phyloP scores from a whole-genome alignment of 2,888 invertebrate species.

The Charanyca ferruginea region DNA sequence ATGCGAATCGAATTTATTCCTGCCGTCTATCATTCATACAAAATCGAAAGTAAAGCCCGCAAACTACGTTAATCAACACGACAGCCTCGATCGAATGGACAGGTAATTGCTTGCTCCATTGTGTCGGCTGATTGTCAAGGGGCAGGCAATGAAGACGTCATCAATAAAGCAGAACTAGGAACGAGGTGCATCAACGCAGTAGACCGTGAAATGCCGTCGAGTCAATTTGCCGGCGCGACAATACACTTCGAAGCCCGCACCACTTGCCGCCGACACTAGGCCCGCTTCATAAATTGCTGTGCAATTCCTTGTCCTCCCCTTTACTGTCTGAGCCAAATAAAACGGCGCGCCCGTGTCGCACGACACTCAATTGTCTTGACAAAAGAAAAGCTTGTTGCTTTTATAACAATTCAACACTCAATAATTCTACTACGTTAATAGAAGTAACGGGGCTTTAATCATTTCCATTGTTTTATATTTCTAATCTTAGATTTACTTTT shows the following conservation, averaged over 20 bases:
- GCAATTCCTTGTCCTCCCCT: constrained; percentile 76
- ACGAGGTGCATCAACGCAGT: constrained; percentile 80
- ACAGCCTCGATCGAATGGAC: constrained; percentile 37
- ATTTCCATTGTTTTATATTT: constrained; percentile 1
- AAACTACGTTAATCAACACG: constrained; percentile 47
- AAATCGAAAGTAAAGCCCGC: constrained; percentile 23
- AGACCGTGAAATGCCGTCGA: constrained; percentile 85
- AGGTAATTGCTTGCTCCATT: constrained; percentile 63
- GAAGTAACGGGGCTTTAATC: constrained; percentile 13
- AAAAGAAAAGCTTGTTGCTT: constrained; percentile 61
- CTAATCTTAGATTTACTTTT: neutral
- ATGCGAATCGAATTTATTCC: constrained; percentile 13
- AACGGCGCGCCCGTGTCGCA: constrained; percentile 57
- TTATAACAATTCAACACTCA: constrained; percentile 55
- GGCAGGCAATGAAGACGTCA: constrained; percentile 73
- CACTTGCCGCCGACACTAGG: constrained; percentile 75
- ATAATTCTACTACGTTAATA: constrained; percentile 27
- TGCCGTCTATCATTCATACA: constrained; percentile 15
- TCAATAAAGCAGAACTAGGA: constrained; percentile 75
- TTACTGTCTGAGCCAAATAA: constrained; percentile 77
- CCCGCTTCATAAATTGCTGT: constrained; percentile 79
- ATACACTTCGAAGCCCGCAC: constrained; percentile 71
- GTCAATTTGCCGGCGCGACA: constrained; percentile 85
- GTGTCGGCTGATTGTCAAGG: constrained; percentile 59
- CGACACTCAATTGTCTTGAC: constrained; percentile 62